Conservation (phyloP, 2,888 invertebrate genomes). For the Netelia virgata region DNA sequence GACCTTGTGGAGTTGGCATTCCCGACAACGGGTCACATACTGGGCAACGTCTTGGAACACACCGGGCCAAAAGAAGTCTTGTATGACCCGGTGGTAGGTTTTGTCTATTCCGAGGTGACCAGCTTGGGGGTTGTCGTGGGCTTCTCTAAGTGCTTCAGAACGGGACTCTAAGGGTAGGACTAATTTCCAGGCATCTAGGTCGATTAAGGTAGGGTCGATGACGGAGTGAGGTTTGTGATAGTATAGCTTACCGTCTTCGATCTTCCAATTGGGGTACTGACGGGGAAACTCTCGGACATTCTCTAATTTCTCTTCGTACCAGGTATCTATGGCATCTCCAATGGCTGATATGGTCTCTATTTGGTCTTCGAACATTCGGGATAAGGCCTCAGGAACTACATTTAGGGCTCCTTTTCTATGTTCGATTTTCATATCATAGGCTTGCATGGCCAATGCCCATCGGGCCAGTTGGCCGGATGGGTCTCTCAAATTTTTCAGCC, state of each 20-base stretch:
- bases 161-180: conserved; percentile 26
- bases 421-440: conserved; percentile 47
- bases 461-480: not conserved
- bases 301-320: not conserved
- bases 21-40: conserved; percentile 71
- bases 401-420: conserved; percentile 61
- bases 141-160: too few relatives aligned
- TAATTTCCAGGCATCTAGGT: conserved; percentile 26
- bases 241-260: not conserved
- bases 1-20: too few relatives aligned
- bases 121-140: too few relatives aligned
- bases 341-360: not conserved
- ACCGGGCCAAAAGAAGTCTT: conserved; percentile 73
- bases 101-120: too few relatives aligned
- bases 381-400: conserved; percentile 63
- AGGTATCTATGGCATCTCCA: not conserved
- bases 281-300: not conserved
- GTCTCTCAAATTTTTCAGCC: not conserved
- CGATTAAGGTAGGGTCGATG: not conserved
- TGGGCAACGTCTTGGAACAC: conserved; percentile 65
- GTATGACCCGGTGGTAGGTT: too few relatives aligned
- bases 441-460: not conserved
- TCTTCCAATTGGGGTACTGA: conserved; percentile 29
- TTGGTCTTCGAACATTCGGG: conserved; percentile 35
- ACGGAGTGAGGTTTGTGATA: conserved; percentile 16